Evolutionary conservation across 1,140 invertebrate genomes (phyloP).

Genomic region (Drosophila repleta): DNA sequence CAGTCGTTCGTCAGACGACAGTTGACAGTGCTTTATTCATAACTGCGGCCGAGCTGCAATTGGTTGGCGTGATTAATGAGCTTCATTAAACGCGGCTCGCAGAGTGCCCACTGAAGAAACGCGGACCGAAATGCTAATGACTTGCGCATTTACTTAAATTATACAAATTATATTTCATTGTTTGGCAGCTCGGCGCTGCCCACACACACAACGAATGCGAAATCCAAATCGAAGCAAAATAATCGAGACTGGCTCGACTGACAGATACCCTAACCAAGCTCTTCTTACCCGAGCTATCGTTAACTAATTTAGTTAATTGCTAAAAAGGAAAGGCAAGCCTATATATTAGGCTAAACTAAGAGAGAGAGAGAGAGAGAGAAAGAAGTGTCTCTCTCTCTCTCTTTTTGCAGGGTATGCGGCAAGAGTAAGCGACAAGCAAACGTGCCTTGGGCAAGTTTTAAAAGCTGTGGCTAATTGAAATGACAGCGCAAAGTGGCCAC

Average conservation of each 20-base stretch:
- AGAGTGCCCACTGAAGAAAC: constrained; percentile 33
- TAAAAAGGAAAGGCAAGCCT: not conserved
- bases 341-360: not conserved
- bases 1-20: constrained; percentile 4
- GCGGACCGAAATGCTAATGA: constrained; percentile 46
- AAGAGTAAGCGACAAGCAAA: not conserved
- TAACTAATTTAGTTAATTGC: not conserved
- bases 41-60: constrained; percentile 33
- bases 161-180: constrained; percentile 66
- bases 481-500: constrained; percentile 35
- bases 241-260: not conserved
- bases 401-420: not conserved
- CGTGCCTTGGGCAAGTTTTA: not conserved
- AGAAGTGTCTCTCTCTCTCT: too few species aligned
- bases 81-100: constrained; percentile 62
- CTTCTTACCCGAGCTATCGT: too few species aligned
- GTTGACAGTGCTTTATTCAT: constrained; percentile 24
- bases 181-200: constrained; percentile 22
- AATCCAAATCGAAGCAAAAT: constrained; percentile 4
- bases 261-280: not conserved
- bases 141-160: constrained; percentile 52
- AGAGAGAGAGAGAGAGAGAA: too few species aligned
- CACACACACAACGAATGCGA: constrained; percentile 12
- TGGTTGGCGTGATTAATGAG: constrained; percentile 68
- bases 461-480: constrained; percentile 50